Percentiles rank a stretch among this genome's conserved stretches.
Evolutionary conservation across 2,888 invertebrate genomes (phyloP).

Genomic region (Leptothorax acervorum): DNA sequence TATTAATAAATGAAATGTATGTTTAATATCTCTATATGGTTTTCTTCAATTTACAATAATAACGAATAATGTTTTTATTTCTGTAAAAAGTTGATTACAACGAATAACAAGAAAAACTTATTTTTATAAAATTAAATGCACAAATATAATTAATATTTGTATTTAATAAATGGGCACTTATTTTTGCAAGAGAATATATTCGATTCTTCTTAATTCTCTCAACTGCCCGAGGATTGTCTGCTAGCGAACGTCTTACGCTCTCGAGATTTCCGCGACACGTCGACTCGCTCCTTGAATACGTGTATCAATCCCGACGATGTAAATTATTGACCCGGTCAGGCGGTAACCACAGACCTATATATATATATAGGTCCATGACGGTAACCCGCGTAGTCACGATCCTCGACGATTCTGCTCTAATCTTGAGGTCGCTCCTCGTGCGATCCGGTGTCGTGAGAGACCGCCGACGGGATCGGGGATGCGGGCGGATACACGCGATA

Average conservation of each 20-base stretch:
- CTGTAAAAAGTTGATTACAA: background rate
- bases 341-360: background rate
- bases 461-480: constrained; percentile 49
- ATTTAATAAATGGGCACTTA: background rate
- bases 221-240: background rate
- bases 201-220: background rate
- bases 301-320: background rate
- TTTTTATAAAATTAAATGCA: background rate
- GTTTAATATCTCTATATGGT: background rate
- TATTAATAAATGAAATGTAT: background rate
- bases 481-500: constrained; percentile 68
- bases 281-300: background rate
- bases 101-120: background rate
- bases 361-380: too few relatives aligned
- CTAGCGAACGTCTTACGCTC: background rate
- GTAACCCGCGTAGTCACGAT: background rate
- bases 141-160: background rate
- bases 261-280: background rate
- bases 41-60: background rate
- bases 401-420: constrained; percentile 57
- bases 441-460: constrained; percentile 33
- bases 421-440: constrained; percentile 28
- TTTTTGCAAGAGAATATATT: background rate
- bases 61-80: background rate
- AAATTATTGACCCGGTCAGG: constrained; percentile 13